These are phyloP conservation scores for Brachionus asplanchnoidis DNA, from an alignment of 1,140 invertebrate species.

Conservation along the genomic window DNA sequence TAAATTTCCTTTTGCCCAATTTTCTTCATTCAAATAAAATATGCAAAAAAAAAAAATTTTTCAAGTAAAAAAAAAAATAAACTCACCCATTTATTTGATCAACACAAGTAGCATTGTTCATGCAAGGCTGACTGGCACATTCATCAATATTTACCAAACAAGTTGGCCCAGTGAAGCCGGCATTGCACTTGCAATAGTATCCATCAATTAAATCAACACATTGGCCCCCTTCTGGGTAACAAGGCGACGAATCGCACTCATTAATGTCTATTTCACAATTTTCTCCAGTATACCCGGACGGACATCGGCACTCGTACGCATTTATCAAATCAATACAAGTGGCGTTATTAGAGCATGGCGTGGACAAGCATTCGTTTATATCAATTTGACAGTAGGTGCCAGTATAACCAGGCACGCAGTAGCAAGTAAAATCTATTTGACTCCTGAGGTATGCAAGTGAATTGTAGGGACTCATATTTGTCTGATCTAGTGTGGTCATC, in stretches of 20 bases:
- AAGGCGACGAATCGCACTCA: conserved; percentile 83
- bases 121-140: neutral
- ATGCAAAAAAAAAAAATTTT: neutral
- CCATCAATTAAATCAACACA: conserved; percentile 47
- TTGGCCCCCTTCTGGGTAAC: conserved; percentile 51
- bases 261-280: conserved; percentile 69
- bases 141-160: conserved; percentile 43
- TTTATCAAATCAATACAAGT: conserved; percentile 22
- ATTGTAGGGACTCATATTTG: neutral
- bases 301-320: conserved; percentile 32
- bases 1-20: no score
- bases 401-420: conserved; percentile 59
- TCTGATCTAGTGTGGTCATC: neutral
- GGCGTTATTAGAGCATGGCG: neutral
- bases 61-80: neutral
- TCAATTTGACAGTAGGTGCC: conserved; percentile 61
- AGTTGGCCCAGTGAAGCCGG: conserved; percentile 21
- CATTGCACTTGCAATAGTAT: conserved; percentile 47
- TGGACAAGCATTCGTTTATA: conserved; percentile 10
- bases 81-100: conserved; percentile 8
- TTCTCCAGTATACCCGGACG: conserved; percentile 67
- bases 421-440: conserved; percentile 27
- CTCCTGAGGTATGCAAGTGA: neutral
- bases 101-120: conserved; percentile 5
- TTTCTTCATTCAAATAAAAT: no score